phyloP scores from a whole-genome alignment of 2,113 vertebrate species.

The Perccottus glenii region DNA sequence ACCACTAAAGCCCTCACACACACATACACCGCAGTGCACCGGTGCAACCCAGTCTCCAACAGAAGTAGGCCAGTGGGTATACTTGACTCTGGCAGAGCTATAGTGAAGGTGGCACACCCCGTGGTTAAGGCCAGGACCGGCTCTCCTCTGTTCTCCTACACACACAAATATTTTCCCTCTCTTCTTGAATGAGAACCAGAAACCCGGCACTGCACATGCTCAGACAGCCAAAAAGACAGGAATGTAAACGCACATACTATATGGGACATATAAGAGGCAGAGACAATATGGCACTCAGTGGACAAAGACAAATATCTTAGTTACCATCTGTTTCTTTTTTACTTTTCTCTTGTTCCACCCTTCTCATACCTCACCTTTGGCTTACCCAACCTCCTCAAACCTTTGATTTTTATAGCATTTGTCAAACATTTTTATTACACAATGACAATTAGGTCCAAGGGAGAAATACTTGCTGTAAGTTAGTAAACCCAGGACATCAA shows the following conservation, averaged over 20 bases:
- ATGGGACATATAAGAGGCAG: constrained; percentile 31
- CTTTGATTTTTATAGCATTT: constrained; percentile 34
- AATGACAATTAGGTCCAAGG: constrained; percentile 34
- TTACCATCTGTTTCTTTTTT: constrained; percentile 32
- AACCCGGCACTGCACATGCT: constrained; percentile 47
- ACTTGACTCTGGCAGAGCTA: constrained; percentile 52
- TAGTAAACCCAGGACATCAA: constrained; percentile 47
- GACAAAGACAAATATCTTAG: neutral
- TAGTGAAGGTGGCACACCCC: constrained; percentile 68
- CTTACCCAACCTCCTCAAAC: constrained; percentile 26
- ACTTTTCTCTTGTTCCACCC: constrained; percentile 13
- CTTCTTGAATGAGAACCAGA: constrained; percentile 65
- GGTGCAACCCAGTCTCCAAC: constrained; percentile 53
- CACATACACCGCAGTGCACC: constrained; percentile 29
- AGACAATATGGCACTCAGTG: constrained; percentile 20
- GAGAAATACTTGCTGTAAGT: constrained; percentile 24
- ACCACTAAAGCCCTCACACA: constrained; percentile 49
- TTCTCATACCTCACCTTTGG: constrained; percentile 34
- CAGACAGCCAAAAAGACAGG: constrained; percentile 50
- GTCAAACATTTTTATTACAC: constrained; percentile 32
- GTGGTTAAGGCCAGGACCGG: constrained; percentile 46
- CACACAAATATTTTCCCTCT: constrained; percentile 65
- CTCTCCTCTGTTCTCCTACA: constrained; percentile 38
- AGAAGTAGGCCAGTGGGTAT: constrained; percentile 64
- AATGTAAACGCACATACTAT: constrained; percentile 37